phyloP scores from a whole-genome alignment of 2,113 vertebrate species.

The Phoenicopterus ruber region DNA sequence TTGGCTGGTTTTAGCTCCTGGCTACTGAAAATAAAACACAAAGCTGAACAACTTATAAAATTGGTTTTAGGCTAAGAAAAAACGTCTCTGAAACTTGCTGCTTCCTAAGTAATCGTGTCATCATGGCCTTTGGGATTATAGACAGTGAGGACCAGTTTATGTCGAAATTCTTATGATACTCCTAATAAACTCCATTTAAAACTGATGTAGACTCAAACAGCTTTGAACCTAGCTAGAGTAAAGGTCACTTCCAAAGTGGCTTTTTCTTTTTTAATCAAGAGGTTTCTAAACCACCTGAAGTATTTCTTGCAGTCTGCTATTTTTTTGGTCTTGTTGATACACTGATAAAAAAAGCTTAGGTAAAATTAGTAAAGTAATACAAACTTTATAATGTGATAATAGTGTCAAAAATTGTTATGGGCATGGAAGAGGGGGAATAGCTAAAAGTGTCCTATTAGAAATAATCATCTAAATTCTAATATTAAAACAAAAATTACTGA shows the following conservation, averaged over 20 bases:
- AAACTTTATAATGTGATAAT: background rate
- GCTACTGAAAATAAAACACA: background rate
- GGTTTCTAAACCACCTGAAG: background rate
- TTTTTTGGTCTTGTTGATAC: background rate
- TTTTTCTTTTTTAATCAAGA: background rate
- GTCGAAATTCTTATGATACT: background rate
- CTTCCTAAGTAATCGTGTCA: background rate
- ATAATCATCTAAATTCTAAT: background rate
- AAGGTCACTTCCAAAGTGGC: background rate
- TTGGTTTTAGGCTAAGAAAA: background rate
- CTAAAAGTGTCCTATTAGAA: background rate
- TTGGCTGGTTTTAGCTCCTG: background rate
- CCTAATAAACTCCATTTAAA: background rate
- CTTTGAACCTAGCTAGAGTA: background rate
- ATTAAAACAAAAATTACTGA: background rate
- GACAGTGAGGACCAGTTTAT: background rate
- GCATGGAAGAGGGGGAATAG: background rate
- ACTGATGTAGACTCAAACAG: background rate
- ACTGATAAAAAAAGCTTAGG: background rate
- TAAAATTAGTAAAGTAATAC: background rate
- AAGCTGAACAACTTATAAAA: background rate
- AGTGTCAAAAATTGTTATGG: background rate
- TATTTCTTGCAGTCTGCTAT: background rate
- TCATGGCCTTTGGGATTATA: background rate
- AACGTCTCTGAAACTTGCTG: background rate